Evolutionary conservation across 2,113 vertebrate genomes (phyloP), one percentile per base, ranked within the genome.

Genomic region (Callopanchax toddi): DNA sequence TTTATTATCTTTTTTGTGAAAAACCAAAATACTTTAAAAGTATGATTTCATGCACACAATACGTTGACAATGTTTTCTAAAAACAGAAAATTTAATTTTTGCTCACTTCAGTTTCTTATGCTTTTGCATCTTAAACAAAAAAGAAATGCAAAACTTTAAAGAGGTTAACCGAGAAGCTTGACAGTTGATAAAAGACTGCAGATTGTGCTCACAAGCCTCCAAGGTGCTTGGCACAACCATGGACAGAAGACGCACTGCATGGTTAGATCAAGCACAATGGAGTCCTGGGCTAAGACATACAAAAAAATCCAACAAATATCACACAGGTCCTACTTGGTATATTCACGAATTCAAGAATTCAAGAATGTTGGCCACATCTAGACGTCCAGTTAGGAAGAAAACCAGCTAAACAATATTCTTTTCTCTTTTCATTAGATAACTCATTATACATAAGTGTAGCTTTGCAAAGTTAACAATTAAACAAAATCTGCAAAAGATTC

Each of bases 211-310:
- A 55, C 87, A 91, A 85, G 85, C 56, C 91, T 90, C 88, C 92
- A 92, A 91, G 87, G 92, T 93, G 91, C 92, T 92, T 93, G 92
- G 92, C 82, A 90, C 74, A 92, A 93, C 92, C 92, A 93, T 93
- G 92, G 86, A 92, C 87, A 82, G 76, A 82, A 76, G 78, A 84
- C 16, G 11, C 81, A 90, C 90, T 93, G 91, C 92, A 93, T 93
- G 92, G 92, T 93, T 93, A 93, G 92, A 93, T 93, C 92, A 93
- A 93, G 92, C 92, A 93, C 92, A 93, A 93, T 92, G 92, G 91
- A 8, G 91, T 87, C 91, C 74, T 82, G 86, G 85, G 90, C 90
- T 71, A 76, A 53, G 43, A 50, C 43, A 15, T 13, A 62, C 61
- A 34, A 20, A 13, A 22, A 46, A 25, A 43, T 17, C 13, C 36